Evolutionary conservation across 2,113 vertebrate species (phyloP), one percentile per base, ranked within the genome.

Genomic region (Sisor rabdophorus): DNA sequence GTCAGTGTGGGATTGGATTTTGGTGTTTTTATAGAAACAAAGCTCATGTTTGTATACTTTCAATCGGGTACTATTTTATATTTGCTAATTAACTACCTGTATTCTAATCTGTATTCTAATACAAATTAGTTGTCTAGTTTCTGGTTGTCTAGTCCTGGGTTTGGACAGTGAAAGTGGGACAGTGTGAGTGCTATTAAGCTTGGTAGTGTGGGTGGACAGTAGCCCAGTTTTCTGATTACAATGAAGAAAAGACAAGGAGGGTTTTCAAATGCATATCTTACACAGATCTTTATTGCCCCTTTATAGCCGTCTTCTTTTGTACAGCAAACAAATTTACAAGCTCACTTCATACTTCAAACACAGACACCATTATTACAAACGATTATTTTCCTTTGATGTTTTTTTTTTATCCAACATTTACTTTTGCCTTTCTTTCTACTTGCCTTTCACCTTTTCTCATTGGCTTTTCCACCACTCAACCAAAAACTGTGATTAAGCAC

Each of bases 271-370:
- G 72, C 79, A 89, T 88, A 87, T 91, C 89, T 91, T 91, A 89
- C 89, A 89, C 81, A 87, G 85, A 87, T 81, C 83, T 93, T 93
- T 93, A 91, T 91, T 92, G 82, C 88, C 86, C 79, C 61, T 73
- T 75, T 80, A 75, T 73, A n/a, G 55, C 67, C n/a, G 61, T 80
- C 50, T 54, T 76, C 36, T 68, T n/a, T 83, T 86, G 85, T 88
- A 84, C 77, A 88, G 60, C 74, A 83, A 75, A 86, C 83, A 86
- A 82, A 89, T 83, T 85, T 82, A 85, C 76, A 78, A 75, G 68
- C 77, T 87, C 26, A 64, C 76, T 55, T 80, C 83, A 85, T 77
- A 60, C 70, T 81, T 74, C 79, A 64, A 36, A 73, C 56, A 58
- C 36, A 22, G 75, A 19, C 60, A 79, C 48, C 56, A 44, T 71